These are phyloP conservation scores for Pseudococcus jackbeardsleyi DNA, from an alignment of 2,888 invertebrate species.

Conservation along the genomic window DNA sequence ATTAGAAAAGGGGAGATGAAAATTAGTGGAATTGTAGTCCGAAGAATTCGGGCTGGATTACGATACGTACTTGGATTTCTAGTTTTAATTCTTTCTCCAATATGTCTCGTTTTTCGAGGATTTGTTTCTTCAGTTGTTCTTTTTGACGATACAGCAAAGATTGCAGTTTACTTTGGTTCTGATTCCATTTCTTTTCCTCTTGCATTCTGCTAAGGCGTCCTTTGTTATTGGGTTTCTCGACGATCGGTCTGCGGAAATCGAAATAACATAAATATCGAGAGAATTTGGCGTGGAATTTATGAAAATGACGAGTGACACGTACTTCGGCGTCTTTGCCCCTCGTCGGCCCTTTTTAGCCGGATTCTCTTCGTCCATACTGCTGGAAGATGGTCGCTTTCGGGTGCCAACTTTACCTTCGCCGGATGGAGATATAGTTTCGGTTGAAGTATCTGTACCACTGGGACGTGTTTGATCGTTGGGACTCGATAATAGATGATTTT, in stretches of 20 bases:
- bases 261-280: background rate
- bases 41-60: background rate
- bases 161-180: constrained; percentile 76
- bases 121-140: constrained; percentile 92
- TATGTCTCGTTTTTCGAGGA: constrained; percentile 88
- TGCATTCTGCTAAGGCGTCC: constrained; percentile 25
- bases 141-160: constrained; percentile 88
- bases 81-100: constrained; percentile 90
- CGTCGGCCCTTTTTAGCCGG: constrained; percentile 16
- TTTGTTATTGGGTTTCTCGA: constrained; percentile 28
- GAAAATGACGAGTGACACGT: background rate
- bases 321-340: constrained; percentile 1
- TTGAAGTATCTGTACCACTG: constrained; percentile 24
- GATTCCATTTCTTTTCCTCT: constrained; percentile 70
- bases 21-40: background rate
- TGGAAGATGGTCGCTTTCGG: constrained; percentile 21
- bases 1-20: background rate
- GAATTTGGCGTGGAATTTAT: background rate
- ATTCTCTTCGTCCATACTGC: constrained; percentile 35
- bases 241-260: background rate
- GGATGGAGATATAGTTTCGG: constrained; percentile 17
- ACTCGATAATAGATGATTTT: constrained; percentile 4
- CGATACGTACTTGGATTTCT: constrained; percentile 79
- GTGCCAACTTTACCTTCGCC: background rate
- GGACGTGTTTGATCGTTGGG: constrained; percentile 10